These are phyloP conservation scores for Pyrocephalus nanus DNA, from an alignment of 2,797 vertebrate species.

Conservation along the genomic window DNA sequence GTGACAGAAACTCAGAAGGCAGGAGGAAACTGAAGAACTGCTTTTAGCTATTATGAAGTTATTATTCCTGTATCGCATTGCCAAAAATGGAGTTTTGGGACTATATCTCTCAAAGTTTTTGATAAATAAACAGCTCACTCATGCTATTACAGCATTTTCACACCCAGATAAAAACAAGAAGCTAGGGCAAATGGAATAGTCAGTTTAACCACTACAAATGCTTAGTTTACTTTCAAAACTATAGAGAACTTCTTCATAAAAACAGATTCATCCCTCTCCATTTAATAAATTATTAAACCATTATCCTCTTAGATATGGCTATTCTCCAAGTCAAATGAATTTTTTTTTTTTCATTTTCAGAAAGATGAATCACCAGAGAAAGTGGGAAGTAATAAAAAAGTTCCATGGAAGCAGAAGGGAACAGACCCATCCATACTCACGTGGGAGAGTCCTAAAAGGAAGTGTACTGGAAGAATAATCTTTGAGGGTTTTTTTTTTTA, in stretches of 20 bases:
- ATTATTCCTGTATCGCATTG: not conserved
- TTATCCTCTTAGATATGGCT: not conserved
- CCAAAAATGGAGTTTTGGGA: not conserved
- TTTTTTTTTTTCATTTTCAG: not conserved
- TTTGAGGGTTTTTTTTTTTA: not conserved
- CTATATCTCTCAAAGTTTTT: not conserved
- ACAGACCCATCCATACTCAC: not conserved
- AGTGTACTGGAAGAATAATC: not conserved
- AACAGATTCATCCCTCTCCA: not conserved
- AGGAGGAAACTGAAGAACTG: not conserved
- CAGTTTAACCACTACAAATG: not conserved
- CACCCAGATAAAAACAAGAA: not conserved
- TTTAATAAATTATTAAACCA: not conserved
- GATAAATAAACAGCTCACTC: not conserved
- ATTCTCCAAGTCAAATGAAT: not conserved
- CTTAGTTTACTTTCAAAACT: not conserved
- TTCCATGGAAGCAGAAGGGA: not conserved
- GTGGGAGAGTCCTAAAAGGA: not conserved
- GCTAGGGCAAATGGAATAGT: not conserved
- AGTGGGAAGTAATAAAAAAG: not conserved
- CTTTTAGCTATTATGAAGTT: not conserved
- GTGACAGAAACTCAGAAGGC: not conserved
- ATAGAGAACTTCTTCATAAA: not conserved
- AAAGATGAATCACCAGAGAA: not conserved
- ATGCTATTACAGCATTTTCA: not conserved